Evolutionary conservation across 2,888 invertebrate species (phyloP).

Genomic region (Odontothrips loti): DNA sequence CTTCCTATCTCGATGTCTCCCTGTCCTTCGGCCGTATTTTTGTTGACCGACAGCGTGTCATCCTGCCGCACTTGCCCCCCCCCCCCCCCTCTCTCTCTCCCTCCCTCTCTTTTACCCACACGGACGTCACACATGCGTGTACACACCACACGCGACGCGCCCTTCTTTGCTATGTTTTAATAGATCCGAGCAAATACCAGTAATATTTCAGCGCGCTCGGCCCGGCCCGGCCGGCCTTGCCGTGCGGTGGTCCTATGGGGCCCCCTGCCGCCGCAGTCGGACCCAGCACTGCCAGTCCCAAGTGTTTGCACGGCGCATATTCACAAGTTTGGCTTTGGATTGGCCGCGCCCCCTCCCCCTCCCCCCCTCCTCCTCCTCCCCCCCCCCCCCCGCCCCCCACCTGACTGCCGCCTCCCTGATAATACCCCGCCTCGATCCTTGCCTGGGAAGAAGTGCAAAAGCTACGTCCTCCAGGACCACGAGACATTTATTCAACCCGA

Average conservation of each 20-base stretch:
- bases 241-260: not conserved
- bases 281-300: not conserved
- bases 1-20: too few species aligned
- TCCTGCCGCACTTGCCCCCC: not conserved
- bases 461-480: too few species aligned
- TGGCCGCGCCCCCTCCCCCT: not conserved
- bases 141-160: not conserved
- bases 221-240: not conserved
- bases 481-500: too few species aligned
- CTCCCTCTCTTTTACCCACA: not conserved
- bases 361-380: too few species aligned
- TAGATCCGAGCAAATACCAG: constrained; percentile 9
- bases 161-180: constrained; percentile 5
- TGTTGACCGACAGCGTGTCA: not conserved
- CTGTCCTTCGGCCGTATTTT: too few species aligned
- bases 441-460: too few species aligned
- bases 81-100: not conserved
- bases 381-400: too few species aligned
- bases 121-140: not conserved
- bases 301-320: not conserved
- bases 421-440: too few species aligned
- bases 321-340: not conserved
- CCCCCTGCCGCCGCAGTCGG: not conserved
- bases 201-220: not conserved
- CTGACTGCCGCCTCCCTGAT: too few species aligned